phyloP scores from a whole-genome alignment of 1,140 invertebrate species.

The Drosophila busckii region DNA sequence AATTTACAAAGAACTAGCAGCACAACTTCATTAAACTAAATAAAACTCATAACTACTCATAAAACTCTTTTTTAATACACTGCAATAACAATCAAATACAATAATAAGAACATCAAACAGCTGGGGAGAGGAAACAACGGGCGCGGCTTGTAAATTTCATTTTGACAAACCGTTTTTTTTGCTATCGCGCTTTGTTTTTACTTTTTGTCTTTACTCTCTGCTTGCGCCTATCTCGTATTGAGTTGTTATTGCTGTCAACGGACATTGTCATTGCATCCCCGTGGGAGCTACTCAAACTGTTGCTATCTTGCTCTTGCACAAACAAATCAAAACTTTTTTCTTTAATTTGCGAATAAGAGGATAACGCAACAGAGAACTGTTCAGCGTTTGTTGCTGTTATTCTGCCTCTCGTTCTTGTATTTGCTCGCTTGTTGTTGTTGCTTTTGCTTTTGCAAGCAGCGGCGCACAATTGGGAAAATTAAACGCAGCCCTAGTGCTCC shows the following conservation, averaged over 20 bases:
- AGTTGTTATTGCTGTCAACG: conserved; percentile 38
- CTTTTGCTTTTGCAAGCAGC: too few species aligned
- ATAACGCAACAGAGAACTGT: too few species aligned
- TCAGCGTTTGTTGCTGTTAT: too few species aligned
- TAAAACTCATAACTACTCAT: conserved; percentile 21
- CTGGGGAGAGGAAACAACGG: conserved; percentile 16
- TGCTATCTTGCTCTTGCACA: too few species aligned
- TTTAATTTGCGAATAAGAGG: too few species aligned
- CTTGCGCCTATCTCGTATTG: conserved; percentile 27
- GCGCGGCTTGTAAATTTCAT: conserved; percentile 53
- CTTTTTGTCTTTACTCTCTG: conserved; percentile 17
- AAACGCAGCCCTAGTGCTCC: too few species aligned
- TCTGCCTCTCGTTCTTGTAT: too few species aligned
- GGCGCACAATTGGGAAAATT: too few species aligned
- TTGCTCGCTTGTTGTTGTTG: too few species aligned
- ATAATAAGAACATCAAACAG: too few species aligned
- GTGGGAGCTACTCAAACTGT: conserved; percentile 58
- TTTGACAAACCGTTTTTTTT: conserved; percentile 57
- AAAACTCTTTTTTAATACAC: too few species aligned
- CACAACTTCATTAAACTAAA: conserved; percentile 44
- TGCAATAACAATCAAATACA: conserved; percentile 55
- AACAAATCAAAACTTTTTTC: too few species aligned
- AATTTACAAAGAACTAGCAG: conserved; percentile 37
- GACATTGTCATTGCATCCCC: conserved; percentile 64
- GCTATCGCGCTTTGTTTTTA: conserved; percentile 35